phyloP scores from a whole-genome alignment of 2,888 invertebrate species.

The Galerucella nymphaeae region DNA sequence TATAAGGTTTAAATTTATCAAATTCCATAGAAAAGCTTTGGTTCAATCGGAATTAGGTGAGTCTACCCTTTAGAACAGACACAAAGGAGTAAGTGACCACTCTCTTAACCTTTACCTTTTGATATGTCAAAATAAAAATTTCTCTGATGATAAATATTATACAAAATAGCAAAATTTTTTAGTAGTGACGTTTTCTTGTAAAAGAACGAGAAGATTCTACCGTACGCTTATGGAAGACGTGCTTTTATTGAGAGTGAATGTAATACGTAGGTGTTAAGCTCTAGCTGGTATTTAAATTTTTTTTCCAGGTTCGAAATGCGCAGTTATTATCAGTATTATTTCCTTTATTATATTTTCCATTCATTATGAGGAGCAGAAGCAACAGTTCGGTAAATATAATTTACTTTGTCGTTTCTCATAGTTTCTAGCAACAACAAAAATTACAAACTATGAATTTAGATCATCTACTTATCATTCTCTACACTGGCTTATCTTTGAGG shows the following conservation, averaged over 20 bases:
- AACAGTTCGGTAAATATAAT: slow-evolving; percentile 20
- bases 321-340: slow-evolving; percentile 25
- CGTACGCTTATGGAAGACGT: slow-evolving; percentile 21
- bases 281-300: slow-evolving; percentile 33
- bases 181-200: no score
- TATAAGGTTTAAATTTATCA: not conserved
- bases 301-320: slow-evolving; percentile 28
- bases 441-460: not conserved
- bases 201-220: not conserved
- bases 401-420: slow-evolving; percentile 22
- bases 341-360: slow-evolving; percentile 36
- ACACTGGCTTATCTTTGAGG: no score
- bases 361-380: slow-evolving; percentile 26
- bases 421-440: no score
- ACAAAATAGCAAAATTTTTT: no score
- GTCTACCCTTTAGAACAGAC: no score
- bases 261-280: slow-evolving; percentile 44
- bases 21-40: no score
- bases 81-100: no score
- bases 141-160: no score
- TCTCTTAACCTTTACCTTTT: no score
- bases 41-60: no score
- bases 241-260: slow-evolving; percentile 43
- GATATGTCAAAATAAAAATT: no score
- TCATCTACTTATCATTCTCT: not conserved